phyloP scores from a whole-genome alignment of 2,113 vertebrate species.

The Vulpes vulpes region DNA sequence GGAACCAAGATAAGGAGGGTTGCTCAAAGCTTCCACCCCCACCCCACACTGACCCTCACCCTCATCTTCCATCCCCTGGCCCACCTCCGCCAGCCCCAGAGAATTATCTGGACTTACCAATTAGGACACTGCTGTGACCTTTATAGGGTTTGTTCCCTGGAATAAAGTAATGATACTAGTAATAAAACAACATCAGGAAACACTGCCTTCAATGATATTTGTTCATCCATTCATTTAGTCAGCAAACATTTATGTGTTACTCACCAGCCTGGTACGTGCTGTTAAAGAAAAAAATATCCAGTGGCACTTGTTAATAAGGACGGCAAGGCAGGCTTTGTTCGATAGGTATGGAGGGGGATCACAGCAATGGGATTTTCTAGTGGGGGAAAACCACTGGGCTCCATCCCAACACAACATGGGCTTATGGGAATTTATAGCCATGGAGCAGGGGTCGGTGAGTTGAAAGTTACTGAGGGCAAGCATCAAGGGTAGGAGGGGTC shows the following conservation, averaged over 20 bases:
- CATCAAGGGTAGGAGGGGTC: too few species aligned
- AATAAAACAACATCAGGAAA: not conserved
- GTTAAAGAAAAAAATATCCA: not conserved
- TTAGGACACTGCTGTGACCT: not conserved
- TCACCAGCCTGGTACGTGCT: not conserved
- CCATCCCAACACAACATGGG: not conserved
- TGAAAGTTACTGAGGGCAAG: not conserved
- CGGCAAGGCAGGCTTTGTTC: not conserved
- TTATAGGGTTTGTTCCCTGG: not conserved
- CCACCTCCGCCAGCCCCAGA: not conserved
- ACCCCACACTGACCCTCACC: not conserved
- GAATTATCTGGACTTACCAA: rapidly evolving
- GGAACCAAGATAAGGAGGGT: not conserved
- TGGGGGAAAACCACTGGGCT: not conserved
- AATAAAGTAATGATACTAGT: not conserved
- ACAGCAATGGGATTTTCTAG: not conserved
- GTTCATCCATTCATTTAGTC: not conserved
- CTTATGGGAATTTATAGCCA: too few species aligned
- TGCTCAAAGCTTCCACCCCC: too few species aligned
- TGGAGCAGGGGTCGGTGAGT: too few species aligned
- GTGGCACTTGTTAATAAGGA: not conserved
- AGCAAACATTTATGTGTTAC: not conserved
- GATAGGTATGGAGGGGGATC: not conserved
- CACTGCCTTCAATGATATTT: not conserved
- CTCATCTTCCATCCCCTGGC: rapidly evolving